Base-by-base conservation (phyloP, 2,113 vertebrate species). In the Pagrus major region DNA sequence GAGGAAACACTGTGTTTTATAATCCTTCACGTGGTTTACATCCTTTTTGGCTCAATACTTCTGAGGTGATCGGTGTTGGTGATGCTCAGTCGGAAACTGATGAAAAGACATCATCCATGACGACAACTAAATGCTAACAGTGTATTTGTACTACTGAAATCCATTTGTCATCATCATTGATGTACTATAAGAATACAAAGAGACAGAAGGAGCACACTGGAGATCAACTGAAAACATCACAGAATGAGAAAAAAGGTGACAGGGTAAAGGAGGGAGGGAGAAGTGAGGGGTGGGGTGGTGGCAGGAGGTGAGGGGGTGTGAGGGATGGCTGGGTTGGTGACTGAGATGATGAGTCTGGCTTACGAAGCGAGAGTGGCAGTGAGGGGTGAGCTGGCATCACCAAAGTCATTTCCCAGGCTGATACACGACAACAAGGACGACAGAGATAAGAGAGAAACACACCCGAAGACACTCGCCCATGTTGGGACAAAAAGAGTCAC, bases 351-450 rank as follows among this genome's bases (percentile, higher is more conserved):
- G 95, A 90, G 88, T 89, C 94, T 93, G 93, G 94, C 94, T 93
- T 93, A 93, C 85, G 91, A 93, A 94, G 93, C 91, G 84, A 89
- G 82, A 80, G 93, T 91, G 93, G 91, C 89, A 92, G 93, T 94
- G 93, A 95, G 89, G 87, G 93, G 96, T 94, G 95, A 97, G 96
- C 94, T 96, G 96, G 96, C 97, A 96, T 96, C 96, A 96, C 96
- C 97, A 96, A 96, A 96, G 96, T 95, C 95, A 91, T 94, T 92
- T 94, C 88, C 92, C 87, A 93, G 92, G 91, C 86, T 93, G 89
- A 86, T 89, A 89, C 77, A 89, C 82, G 54, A 88, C 83, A 87
- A 93, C 88, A 90, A 87, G 85, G 89, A 92, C 81, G 70, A 93
- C 89, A 90, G 77, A 85, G 75, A 91, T 88, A 91, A 92, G 79